A percentile compares a stretch with the other conserved stretches of the same genome.
Evolutionary conservation across 1,140 invertebrate species (phyloP).

Genomic region (Yoshiicerus persimilis): DNA sequence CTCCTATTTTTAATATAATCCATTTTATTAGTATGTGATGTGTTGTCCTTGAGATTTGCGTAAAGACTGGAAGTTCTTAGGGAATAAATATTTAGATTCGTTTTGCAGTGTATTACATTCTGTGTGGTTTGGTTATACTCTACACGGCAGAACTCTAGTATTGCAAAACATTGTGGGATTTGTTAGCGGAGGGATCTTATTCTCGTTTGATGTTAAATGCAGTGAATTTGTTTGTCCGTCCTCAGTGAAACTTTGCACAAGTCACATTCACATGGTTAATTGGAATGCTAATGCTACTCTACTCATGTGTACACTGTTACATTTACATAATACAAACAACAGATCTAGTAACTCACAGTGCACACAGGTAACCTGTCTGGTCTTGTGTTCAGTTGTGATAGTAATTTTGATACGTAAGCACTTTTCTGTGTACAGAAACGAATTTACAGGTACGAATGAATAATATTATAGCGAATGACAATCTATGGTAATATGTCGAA

Average conservation of each 20-base stretch:
- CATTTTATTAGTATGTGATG: not conserved
- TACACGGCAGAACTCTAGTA: not conserved
- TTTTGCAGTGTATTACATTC: not conserved
- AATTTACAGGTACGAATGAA: not conserved
- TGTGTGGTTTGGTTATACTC: not conserved
- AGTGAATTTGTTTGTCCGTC: not conserved
- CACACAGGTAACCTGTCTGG: no score
- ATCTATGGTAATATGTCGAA: not conserved
- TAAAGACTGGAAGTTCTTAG: not conserved
- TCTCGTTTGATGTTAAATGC: not conserved
- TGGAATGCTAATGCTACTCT: not conserved
- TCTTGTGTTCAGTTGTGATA: no score
- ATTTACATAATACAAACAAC: not conserved
- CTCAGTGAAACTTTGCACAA: conserved; percentile 12
- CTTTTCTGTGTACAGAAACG: not conserved
- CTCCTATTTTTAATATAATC: not conserved
- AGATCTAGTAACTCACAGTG: not conserved
- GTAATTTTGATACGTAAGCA: not conserved
- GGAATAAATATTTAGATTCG: not conserved
- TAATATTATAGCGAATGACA: not conserved
- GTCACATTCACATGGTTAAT: conserved; percentile 10
- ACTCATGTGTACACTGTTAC: not conserved
- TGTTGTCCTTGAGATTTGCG: not conserved
- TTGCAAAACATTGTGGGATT: not conserved
- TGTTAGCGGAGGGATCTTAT: not conserved